phyloP scores from a whole-genome alignment of 2,888 invertebrate species.

The Cephus pygmeus region DNA sequence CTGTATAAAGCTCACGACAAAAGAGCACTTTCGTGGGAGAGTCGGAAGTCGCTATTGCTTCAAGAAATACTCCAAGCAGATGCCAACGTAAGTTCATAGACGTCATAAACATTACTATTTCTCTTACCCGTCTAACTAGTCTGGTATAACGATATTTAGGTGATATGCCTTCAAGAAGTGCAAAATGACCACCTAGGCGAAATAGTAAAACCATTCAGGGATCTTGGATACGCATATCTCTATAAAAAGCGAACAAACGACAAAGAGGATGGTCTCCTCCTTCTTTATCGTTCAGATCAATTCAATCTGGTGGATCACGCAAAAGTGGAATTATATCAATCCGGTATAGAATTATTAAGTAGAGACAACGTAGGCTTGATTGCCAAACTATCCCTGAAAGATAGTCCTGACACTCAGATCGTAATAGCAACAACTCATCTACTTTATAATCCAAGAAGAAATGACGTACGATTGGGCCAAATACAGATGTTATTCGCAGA shows the following conservation, averaged over 20 bases:
- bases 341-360: constrained; percentile 75
- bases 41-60: constrained; percentile 71
- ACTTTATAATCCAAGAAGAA: constrained; percentile 89
- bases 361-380: constrained; percentile 91
- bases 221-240: constrained; percentile 76
- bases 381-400: constrained; percentile 75
- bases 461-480: constrained; percentile 92
- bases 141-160: constrained; percentile 66
- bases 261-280: constrained; percentile 90
- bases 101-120: constrained; percentile 6
- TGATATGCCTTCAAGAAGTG: constrained; percentile 92
- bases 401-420: constrained; percentile 69
- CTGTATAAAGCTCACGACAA: constrained; percentile 76
- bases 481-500: constrained; percentile 85
- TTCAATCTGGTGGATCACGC: constrained; percentile 76
- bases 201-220: constrained; percentile 70
- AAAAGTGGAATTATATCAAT: constrained; percentile 78
- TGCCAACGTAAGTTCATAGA: constrained; percentile 70
- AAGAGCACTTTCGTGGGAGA: constrained; percentile 76
- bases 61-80: constrained; percentile 70
- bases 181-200: constrained; percentile 78
- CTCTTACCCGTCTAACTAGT: background rate
- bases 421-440: constrained; percentile 94
- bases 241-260: constrained; percentile 87
- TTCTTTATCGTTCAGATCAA: constrained; percentile 78